Conservation (phyloP, 2,888 invertebrate species). For the Cordylochernes scorpioides region DNA sequence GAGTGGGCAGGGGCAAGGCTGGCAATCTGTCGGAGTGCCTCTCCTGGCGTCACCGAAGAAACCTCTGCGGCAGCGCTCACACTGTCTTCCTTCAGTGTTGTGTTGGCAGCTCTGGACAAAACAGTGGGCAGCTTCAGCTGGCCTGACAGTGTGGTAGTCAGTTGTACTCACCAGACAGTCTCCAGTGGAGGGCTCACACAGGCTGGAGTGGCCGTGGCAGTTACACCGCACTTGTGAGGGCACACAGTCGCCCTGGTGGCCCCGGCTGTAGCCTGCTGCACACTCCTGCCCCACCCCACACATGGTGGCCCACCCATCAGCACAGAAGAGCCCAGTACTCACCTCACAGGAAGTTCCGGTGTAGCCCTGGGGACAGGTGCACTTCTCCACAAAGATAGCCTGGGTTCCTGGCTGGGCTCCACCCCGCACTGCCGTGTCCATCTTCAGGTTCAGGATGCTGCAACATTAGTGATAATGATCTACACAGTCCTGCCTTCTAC, state of each 20-base stretch:
- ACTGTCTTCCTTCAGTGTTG: conserved; percentile 21
- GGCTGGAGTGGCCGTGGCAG: conserved; percentile 25
- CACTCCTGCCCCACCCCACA: not conserved
- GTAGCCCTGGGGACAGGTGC: conserved; percentile 60
- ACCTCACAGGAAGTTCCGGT: conserved; percentile 56
- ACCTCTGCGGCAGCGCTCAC: conserved; percentile 36
- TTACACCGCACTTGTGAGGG: conserved; percentile 21
- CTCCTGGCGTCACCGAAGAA: conserved; percentile 52
- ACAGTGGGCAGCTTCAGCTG: too few relatives aligned
- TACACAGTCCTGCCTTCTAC: conserved; percentile 1
- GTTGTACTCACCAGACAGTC: conserved; percentile 22
- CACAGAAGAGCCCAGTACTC: conserved; percentile 10
- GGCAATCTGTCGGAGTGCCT: conserved; percentile 38
- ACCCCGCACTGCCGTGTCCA: conserved; percentile 26
- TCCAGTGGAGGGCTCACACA: conserved; percentile 24
- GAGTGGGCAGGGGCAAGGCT: conserved; percentile 54
- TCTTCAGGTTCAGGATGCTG: conserved; percentile 24
- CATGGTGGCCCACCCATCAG: not conserved
- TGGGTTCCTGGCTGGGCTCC: conserved; percentile 30
- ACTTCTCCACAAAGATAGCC: conserved; percentile 66
- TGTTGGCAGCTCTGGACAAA: conserved; percentile 21
- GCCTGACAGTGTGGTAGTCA: too few relatives aligned
- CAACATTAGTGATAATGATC: conserved; percentile 20
- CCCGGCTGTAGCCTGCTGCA: not conserved
- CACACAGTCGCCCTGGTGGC: conserved; percentile 35